phyloP scores from a whole-genome alignment of 2,113 vertebrate genomes.

The Haemorhous mexicanus region DNA sequence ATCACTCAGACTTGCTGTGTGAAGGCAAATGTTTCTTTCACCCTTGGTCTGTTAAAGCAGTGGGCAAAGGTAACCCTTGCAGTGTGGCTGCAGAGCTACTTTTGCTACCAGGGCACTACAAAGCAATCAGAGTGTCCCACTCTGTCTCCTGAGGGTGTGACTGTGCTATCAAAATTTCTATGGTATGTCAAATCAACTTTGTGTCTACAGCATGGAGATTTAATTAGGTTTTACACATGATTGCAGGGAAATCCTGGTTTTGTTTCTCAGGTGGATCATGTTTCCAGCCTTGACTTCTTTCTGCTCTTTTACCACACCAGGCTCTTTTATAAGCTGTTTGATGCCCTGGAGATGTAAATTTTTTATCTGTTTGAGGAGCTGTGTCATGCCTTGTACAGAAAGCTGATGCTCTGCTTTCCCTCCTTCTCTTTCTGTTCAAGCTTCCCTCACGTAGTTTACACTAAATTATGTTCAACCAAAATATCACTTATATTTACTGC shows the following conservation, averaged over 20 bases:
- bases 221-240: not conserved
- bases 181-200: not conserved
- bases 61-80: not conserved
- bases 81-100: not conserved
- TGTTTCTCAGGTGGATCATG: not conserved
- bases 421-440: not conserved
- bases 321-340: not conserved
- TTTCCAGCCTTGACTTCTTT: not conserved
- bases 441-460: not conserved
- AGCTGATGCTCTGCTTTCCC: not conserved
- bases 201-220: not conserved
- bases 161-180: not conserved
- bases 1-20: not conserved
- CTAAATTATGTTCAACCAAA: not conserved
- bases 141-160: not conserved
- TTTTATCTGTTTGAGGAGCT: not conserved
- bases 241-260: not conserved
- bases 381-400: not conserved
- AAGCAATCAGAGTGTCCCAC: not conserved
- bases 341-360: not conserved
- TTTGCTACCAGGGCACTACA: not conserved
- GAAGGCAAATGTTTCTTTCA: not conserved
- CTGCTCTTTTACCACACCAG: not conserved
- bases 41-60: not conserved
- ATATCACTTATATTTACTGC: not conserved